Conservation (phyloP, 1,140 invertebrate genomes). For the Anastrepha obliqua region DNA sequence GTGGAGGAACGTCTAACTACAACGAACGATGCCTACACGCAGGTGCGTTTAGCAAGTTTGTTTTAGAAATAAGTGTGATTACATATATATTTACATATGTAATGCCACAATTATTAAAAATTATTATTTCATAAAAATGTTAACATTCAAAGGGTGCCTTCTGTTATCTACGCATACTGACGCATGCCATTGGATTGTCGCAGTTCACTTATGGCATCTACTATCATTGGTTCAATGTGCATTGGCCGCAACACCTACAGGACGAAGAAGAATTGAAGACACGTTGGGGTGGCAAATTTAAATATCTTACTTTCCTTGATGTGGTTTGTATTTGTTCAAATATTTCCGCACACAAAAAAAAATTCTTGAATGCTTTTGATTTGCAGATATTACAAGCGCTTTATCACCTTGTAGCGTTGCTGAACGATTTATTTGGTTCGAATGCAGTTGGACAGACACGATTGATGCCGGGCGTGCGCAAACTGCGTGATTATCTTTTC, state of each 20-base stretch:
- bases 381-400: conserved; percentile 63
- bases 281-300: conserved; percentile 70
- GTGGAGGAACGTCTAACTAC: conserved; percentile 20
- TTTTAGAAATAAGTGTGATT: background rate
- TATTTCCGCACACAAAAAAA: background rate
- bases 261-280: conserved; percentile 47
- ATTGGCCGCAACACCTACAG: conserved; percentile 36
- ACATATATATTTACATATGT: background rate
- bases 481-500: conserved; percentile 64
- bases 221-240: conserved; percentile 64
- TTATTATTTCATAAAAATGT: background rate
- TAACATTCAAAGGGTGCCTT: conserved; percentile 63
- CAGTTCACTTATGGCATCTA: conserved; percentile 69
- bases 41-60: conserved; percentile 23
- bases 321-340: conserved; percentile 57
- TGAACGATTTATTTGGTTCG: conserved; percentile 65
- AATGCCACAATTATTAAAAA: background rate
- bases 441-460: conserved; percentile 59
- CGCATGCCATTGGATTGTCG: conserved; percentile 64
- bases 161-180: conserved; percentile 64
- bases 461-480: conserved; percentile 61
- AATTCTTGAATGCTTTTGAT: background rate
- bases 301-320: conserved; percentile 68
- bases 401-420: conserved; percentile 64
- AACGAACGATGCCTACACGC: background rate